Percentiles rank a stretch among this genome's conserved stretches.
Evolutionary conservation across 2,888 invertebrate genomes (phyloP).

Genomic region (Copidosoma aretas): DNA sequence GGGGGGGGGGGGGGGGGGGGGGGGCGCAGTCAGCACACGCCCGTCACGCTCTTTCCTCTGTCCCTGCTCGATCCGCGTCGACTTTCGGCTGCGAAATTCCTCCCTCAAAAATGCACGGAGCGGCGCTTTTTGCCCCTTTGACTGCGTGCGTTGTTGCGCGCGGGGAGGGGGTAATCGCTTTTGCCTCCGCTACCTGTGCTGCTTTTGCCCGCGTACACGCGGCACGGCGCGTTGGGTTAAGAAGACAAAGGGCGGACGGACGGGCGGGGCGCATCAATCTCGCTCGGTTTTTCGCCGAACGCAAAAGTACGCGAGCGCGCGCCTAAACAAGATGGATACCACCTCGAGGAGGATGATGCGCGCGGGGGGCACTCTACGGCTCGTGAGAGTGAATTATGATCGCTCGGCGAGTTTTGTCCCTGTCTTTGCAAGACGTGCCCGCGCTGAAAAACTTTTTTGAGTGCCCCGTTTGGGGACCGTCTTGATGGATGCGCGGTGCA

Average conservation of each 20-base stretch:
- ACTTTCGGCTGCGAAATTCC: not conserved
- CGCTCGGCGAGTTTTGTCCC: too few relatives aligned
- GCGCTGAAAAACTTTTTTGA: too few relatives aligned
- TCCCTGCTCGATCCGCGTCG: slow-evolving; percentile 27
- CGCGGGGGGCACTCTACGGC: not conserved
- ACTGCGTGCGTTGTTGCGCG: not conserved
- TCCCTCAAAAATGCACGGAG: not conserved
- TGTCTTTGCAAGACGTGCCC: too few relatives aligned
- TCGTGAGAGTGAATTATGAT: not conserved
- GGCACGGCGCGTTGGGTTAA: not conserved
- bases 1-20: not conserved
- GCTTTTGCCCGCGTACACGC: too few relatives aligned
- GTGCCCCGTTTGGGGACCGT: too few relatives aligned
- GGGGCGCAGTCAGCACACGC: slow-evolving; percentile 34
- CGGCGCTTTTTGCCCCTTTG: not conserved
- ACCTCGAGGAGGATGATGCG: not conserved
- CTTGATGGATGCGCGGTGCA: too few relatives aligned
- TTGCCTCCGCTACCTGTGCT: not conserved
- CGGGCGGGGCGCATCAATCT: slow-evolving; percentile 22
- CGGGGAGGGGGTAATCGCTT: not conserved
- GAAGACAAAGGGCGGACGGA: not conserved
- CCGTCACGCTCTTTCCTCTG: slow-evolving; percentile 16
- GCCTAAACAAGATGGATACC: slow-evolving; percentile 18
- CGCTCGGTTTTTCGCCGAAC: slow-evolving; percentile 1
- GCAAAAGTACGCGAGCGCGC: not conserved